Evolutionary conservation across 1,140 invertebrate species (phyloP).

Genomic region (Eupristina koningsbergeri): DNA sequence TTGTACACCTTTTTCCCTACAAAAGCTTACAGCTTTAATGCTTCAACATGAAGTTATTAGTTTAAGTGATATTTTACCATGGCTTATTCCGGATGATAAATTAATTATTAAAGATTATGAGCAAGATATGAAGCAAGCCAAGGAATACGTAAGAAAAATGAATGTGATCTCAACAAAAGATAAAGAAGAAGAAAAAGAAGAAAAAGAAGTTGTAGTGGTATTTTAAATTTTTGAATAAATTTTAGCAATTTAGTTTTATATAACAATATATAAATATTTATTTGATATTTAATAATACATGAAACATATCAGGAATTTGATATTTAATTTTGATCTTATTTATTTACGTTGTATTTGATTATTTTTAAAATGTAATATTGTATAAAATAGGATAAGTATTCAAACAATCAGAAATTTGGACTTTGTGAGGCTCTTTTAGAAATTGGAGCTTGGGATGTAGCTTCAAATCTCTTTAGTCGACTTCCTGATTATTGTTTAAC

Average conservation of each 20-base stretch:
- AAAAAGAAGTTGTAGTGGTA: constrained; percentile 78
- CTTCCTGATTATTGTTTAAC: constrained; percentile 88
- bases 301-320: too few species aligned
- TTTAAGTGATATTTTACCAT: constrained; percentile 91
- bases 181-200: constrained; percentile 83
- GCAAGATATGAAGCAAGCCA: constrained; percentile 86
- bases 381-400: constrained; percentile 76
- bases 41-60: constrained; percentile 90
- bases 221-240: neutral
- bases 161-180: constrained; percentile 89
- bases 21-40: constrained; percentile 90
- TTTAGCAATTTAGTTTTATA: neutral
- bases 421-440: constrained; percentile 90
- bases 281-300: too few species aligned
- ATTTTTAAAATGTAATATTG: constrained; percentile 35
- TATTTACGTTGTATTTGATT: constrained; percentile 2
- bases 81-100: constrained; percentile 90
- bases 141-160: constrained; percentile 89
- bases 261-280: too few species aligned
- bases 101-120: constrained; percentile 87
- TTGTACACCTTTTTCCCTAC: constrained; percentile 86
- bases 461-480: constrained; percentile 82
- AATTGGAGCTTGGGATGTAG: constrained; percentile 93
- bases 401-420: constrained; percentile 93
- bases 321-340: too few species aligned